phyloP scores from a whole-genome alignment of 2,113 vertebrate species.

The Zosterops borbonicus region DNA sequence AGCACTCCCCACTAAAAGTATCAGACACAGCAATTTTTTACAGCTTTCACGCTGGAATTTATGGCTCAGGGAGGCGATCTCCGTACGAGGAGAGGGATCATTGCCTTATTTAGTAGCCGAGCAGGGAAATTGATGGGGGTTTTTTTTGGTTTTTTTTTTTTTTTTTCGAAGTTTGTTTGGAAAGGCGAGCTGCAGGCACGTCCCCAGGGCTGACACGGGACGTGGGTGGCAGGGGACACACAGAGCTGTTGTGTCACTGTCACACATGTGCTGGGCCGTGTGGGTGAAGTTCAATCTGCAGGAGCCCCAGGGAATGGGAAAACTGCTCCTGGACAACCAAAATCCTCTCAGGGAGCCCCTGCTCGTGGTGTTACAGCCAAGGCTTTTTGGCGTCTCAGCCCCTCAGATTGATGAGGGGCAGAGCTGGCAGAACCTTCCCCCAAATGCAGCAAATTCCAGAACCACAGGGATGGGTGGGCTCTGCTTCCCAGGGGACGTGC shows the following conservation, averaged over 20 bases:
- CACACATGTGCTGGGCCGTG: neutral
- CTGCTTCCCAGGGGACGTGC: neutral
- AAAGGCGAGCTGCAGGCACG: slow-evolving; percentile 53
- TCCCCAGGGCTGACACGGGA: neutral
- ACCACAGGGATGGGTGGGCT: rapidly evolving
- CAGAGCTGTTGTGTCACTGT: neutral
- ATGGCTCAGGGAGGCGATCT: slow-evolving; percentile 61
- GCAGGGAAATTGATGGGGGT: slow-evolving; percentile 25
- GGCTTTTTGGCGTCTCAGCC: neutral
- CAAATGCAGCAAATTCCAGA: rapidly evolving
- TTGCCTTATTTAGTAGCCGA: slow-evolving; percentile 69
- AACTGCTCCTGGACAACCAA: neutral
- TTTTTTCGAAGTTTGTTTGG: slow-evolving; percentile 59
- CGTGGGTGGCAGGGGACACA: neutral
- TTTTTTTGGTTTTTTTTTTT: neutral
- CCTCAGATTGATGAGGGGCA: rapidly evolving
- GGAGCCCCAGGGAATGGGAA: neutral
- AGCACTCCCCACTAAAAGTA: slow-evolving; percentile 62
- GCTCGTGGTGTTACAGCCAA: neutral
- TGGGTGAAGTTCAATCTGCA: neutral
- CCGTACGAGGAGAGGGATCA: slow-evolving; percentile 50
- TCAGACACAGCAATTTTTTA: slow-evolving; percentile 72
- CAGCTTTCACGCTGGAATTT: slow-evolving; percentile 71
- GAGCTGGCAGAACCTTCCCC: neutral
- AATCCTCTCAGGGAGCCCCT: neutral